These are phyloP conservation scores for Cyaniris semiargus DNA, from an alignment of 2,888 invertebrate genomes.

Conservation along the genomic window DNA sequence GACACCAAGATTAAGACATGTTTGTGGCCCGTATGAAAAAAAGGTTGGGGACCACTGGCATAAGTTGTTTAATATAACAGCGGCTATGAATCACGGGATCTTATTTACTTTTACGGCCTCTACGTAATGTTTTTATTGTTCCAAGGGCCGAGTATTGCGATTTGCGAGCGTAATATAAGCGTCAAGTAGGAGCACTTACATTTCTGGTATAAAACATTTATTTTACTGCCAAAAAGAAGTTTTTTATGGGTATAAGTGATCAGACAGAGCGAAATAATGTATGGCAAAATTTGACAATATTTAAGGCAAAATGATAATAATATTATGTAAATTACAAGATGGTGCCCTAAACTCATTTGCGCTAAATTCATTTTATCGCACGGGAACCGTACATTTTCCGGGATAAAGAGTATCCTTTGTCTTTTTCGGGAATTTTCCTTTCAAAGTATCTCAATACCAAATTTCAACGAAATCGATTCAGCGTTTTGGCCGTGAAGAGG, in stretches of 20 bases:
- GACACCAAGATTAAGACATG: too few species aligned
- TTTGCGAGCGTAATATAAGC: background rate
- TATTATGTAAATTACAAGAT: too few species aligned
- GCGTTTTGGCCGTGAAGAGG: background rate
- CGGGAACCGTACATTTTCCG: background rate
- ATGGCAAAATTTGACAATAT: too few species aligned
- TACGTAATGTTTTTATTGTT: constrained; percentile 13
- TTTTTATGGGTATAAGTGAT: background rate
- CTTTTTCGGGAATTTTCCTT: too few species aligned
- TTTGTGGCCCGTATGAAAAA: too few species aligned
- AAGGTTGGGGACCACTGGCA: too few species aligned
- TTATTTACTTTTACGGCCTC: background rate
- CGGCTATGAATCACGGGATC: background rate
- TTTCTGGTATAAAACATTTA: background rate
- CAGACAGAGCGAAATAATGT: too few species aligned
- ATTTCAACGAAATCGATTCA: background rate
- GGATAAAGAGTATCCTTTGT: too few species aligned
- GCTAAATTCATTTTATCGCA: background rate
- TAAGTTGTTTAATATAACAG: background rate
- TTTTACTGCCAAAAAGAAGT: background rate
- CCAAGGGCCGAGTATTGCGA: background rate
- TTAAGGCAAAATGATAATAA: too few species aligned
- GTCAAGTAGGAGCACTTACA: background rate
- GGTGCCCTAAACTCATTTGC: too few species aligned
- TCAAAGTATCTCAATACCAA: background rate